A percentile compares a stretch with the other conserved stretches of the same genome.
Conservation (phyloP, 2,888 invertebrate species). For the Pterobdella sp. region DNA sequence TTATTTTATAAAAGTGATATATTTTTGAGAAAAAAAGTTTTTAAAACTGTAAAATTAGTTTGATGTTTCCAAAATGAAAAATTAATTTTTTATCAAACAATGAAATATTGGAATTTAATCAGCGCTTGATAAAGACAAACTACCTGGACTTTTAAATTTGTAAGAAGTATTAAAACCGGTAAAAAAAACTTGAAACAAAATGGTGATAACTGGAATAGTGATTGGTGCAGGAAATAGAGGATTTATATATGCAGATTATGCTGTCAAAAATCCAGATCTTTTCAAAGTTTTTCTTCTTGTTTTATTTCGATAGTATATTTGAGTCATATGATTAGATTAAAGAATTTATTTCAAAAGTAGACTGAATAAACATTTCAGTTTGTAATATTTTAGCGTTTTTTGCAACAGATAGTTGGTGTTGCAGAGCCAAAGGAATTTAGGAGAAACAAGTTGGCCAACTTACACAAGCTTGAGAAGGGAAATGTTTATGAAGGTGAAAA, state of each 20-base stretch:
- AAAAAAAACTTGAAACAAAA: too few relatives aligned
- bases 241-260: conserved; percentile 44
- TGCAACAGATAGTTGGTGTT: conserved; percentile 43
- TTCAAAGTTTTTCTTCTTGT: conserved; percentile 39
- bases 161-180: too few relatives aligned
- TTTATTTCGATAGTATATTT: background rate
- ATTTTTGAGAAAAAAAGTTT: too few relatives aligned
- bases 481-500: background rate
- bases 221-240: conserved; percentile 50
- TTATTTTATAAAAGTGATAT: too few relatives aligned
- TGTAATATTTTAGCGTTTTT: conserved; percentile 23
- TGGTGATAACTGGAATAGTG: conserved; percentile 43
- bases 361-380: background rate
- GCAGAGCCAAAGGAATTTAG: conserved; percentile 44
- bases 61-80: too few relatives aligned
- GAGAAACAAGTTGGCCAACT: conserved; percentile 38
- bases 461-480: conserved; percentile 38
- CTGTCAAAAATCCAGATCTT: conserved; percentile 41
- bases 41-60: too few relatives aligned
- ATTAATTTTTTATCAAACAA: too few relatives aligned
- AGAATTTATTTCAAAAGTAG: background rate
- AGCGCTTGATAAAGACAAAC: too few relatives aligned
- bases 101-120: too few relatives aligned
- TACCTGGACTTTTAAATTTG: too few relatives aligned
- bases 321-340: background rate